Percentiles rank a stretch among this genome's conserved stretches.
Conservation (phyloP, 2,797 vertebrate genomes). For the Cyclopterus lumpus region DNA sequence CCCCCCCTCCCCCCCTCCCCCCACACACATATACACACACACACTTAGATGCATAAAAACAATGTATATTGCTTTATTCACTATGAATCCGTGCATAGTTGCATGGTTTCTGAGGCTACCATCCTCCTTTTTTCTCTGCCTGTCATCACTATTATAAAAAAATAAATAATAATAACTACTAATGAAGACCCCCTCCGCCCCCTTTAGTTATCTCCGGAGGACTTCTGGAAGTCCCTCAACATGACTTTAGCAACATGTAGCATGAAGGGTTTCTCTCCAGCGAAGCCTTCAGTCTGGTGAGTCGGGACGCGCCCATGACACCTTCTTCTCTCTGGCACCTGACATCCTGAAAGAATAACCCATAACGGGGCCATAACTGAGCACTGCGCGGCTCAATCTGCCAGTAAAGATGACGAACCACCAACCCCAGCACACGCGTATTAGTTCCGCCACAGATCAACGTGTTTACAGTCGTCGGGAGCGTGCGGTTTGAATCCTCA, state of each 20-base stretch:
- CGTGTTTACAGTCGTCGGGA: constrained; percentile 53
- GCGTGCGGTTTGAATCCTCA: constrained; percentile 45
- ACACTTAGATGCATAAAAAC: neutral
- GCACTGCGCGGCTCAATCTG: constrained; percentile 16
- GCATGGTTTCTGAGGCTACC: neutral
- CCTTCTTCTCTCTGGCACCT: constrained; percentile 59
- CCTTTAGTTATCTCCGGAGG: neutral
- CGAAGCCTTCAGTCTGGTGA: constrained; percentile 42
- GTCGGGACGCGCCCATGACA: constrained; percentile 77
- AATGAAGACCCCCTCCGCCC: neutral
- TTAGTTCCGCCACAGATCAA: constrained; percentile 45
- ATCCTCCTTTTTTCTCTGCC: neutral
- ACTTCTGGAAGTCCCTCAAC: neutral
- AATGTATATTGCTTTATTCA: neutral
- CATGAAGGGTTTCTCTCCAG: constrained; percentile 22
- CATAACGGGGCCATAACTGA: constrained; percentile 26
- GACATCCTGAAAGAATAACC: constrained; percentile 38
- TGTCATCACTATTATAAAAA: neutral
- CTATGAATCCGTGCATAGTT: neutral
- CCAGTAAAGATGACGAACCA: constrained; percentile 19
- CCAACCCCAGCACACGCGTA: constrained; percentile 24
- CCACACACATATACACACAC: no score
- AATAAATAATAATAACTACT: neutral
- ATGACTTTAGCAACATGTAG: constrained; percentile 39
- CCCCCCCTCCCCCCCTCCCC: no score